Evolutionary conservation across 2,113 vertebrate species (phyloP).

Genomic region (Rhynchopsitta pachyrhyncha): DNA sequence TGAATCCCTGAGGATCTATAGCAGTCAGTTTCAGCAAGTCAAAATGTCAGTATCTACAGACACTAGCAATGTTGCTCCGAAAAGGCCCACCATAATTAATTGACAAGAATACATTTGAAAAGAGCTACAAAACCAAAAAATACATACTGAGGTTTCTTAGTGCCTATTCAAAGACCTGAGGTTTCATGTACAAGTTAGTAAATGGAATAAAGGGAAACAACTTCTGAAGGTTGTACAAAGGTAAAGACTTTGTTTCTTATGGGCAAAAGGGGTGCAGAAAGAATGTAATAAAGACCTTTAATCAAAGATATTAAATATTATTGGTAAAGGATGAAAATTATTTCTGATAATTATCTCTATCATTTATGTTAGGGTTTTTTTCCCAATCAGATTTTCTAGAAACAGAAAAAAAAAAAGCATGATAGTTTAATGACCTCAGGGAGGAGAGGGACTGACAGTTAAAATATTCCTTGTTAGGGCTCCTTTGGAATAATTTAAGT

Average conservation of each 20-base stretch:
- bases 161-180: not conserved
- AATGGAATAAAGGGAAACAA: not conserved
- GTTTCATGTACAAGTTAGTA: not conserved
- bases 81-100: not conserved
- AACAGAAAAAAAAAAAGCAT: not conserved
- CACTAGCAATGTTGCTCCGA: not conserved
- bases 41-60: not conserved
- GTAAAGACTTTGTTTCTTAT: not conserved
- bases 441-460: not conserved
- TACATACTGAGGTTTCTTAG: not conserved
- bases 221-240: not conserved
- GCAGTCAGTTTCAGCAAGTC: not conserved
- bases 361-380: fast-evolving
- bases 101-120: not conserved
- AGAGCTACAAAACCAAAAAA: not conserved
- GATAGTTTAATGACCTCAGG: not conserved
- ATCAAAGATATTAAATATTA: not conserved
- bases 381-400: not conserved
- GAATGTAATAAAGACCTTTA: not conserved
- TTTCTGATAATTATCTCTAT: not conserved
- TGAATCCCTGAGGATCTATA: not conserved
- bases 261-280: not conserved
- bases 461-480: not conserved
- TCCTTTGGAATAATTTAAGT: not conserved
- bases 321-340: not conserved